Conservation (phyloP, 2,797 vertebrate genomes). For the Melanotaenia maccullochi region DNA sequence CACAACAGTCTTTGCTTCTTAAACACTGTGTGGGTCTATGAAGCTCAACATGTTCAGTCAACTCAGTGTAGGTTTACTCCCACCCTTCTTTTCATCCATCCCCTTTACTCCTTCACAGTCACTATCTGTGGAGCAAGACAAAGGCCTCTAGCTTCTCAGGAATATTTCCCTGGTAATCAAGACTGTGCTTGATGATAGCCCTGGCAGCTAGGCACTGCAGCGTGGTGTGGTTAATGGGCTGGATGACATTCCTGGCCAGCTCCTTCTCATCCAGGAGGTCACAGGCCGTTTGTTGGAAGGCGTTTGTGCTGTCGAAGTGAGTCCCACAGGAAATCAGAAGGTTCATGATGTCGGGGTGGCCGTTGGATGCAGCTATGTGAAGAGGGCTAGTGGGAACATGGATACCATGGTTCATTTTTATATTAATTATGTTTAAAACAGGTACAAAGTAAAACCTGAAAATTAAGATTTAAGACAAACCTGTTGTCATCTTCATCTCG, state of each 20-base stretch:
- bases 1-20: conserved; percentile 31
- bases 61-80: not conserved
- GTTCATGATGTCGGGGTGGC: conserved; percentile 99
- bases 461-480: conserved; percentile 39
- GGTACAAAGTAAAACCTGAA: not conserved
- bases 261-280: conserved; percentile 97
- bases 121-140: conserved; percentile 97
- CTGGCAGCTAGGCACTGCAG: conserved; percentile 98
- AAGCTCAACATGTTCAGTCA: conserved; percentile 24
- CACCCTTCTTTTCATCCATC: not conserved
- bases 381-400: conserved; percentile 80
- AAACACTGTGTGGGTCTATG: conserved; percentile 25
- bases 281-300: conserved; percentile 92
- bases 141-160: conserved; percentile 97
- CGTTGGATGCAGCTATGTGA: conserved; percentile 96
- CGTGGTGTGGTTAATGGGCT: conserved; percentile 98
- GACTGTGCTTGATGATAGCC: conserved; percentile 91
- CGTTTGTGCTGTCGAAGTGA: conserved; percentile 98
- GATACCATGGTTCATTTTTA: not conserved
- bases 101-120: conserved; percentile 36
- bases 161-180: conserved; percentile 91
- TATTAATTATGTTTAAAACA: not conserved
- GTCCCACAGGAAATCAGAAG: conserved; percentile 94
- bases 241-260: conserved; percentile 96
- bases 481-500: conserved; percentile 95